These are phyloP conservation scores for Salvelinus fontinalis DNA, from an alignment of 2,113 vertebrate species.

Conservation along the genomic window DNA sequence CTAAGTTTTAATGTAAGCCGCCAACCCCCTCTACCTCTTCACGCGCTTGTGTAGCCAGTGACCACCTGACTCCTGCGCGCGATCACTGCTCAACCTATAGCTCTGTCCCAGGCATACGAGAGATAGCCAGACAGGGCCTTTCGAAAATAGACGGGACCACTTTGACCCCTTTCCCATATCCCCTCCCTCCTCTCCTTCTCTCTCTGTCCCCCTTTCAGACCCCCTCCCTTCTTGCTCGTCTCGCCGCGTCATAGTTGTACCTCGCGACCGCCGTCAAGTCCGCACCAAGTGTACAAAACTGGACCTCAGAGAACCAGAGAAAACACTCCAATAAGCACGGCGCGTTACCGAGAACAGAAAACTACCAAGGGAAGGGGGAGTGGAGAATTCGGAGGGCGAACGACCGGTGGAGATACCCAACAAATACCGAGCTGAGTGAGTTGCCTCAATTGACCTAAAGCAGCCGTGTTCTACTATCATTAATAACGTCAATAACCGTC, in stretches of 20 bases:
- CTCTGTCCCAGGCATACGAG: conserved; percentile 29
- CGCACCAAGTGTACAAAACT: conserved; percentile 45
- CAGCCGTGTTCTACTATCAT: not conserved
- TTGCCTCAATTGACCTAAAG: conserved; percentile 2
- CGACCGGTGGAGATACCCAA: conserved; percentile 40
- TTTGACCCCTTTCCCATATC: conserved; percentile 19
- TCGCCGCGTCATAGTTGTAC: conserved; percentile 47
- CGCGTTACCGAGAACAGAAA: conserved; percentile 6
- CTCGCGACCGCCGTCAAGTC: conserved; percentile 38
- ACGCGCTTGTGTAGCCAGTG: too few species aligned
- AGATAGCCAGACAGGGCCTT: conserved; percentile 53
- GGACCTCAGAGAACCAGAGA: conserved; percentile 32
- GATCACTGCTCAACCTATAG: conserved; percentile 22
- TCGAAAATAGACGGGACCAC: conserved; percentile 72
- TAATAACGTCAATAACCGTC: conserved; percentile 7
- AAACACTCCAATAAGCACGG: conserved; percentile 9
- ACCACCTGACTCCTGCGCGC: conserved; percentile 33
- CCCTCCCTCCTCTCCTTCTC: not conserved
- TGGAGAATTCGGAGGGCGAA: conserved; percentile 15
- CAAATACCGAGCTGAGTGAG: conserved; percentile 64
- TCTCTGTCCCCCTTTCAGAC: not conserved
- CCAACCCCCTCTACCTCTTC: too few species aligned
- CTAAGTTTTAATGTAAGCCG: too few species aligned
- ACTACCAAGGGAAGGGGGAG: conserved; percentile 48
- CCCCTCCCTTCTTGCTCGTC: conserved; percentile 14